phyloP scores from a whole-genome alignment of 2,797 vertebrate genomes.

The Yasuhikotakia modesta region DNA sequence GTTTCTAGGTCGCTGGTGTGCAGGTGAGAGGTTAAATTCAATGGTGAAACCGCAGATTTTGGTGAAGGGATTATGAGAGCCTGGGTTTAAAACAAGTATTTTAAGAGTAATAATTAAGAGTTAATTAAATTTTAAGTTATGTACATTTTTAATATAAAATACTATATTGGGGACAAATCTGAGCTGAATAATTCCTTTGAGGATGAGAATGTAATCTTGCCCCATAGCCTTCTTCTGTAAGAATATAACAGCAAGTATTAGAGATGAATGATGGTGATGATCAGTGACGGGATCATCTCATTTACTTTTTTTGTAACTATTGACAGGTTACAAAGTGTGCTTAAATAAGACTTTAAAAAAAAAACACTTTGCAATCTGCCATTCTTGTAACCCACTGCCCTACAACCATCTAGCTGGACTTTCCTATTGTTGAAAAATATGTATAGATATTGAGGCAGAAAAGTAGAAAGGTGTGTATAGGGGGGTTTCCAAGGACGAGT shows the following conservation, averaged over 20 bases:
- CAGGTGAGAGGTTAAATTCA: background rate
- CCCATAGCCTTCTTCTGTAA: too few species aligned
- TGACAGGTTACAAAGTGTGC: conserved; percentile 72
- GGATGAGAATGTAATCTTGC: too few species aligned
- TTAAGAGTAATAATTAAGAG: background rate
- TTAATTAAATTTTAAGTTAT: background rate
- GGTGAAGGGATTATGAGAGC: background rate
- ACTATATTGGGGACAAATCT: background rate
- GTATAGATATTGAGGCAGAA: conserved; percentile 2
- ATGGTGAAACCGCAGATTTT: background rate
- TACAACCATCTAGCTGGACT: background rate
- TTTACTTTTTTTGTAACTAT: conserved; percentile 79
- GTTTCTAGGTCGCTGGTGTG: background rate
- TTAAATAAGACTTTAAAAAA: background rate
- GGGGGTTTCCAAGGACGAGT: conserved; percentile 75
- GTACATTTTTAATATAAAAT: background rate
- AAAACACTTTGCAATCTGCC: background rate
- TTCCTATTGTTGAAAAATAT: conserved; percentile 22
- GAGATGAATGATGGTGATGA: too few species aligned
- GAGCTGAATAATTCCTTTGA: too few species aligned
- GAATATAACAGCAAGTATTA: too few species aligned
- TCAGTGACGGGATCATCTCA: too few species aligned
- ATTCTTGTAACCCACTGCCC: background rate
- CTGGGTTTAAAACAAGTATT: background rate
- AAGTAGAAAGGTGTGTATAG: conserved; percentile 14